Base-by-base conservation (phyloP, 2,797 vertebrate species). In the Sebastes melanostomus region DNA sequence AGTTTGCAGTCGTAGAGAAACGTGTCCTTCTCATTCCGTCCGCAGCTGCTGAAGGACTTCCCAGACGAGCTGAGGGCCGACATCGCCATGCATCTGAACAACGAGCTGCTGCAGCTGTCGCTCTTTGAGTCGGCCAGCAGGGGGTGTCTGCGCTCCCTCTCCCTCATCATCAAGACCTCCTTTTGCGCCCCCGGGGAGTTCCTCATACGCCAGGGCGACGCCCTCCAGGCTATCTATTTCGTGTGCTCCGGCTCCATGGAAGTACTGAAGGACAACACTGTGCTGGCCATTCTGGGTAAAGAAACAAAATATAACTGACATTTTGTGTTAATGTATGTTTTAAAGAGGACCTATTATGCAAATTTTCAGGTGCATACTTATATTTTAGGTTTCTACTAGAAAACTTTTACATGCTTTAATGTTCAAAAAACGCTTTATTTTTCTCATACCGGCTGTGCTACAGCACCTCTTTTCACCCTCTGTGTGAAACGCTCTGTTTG, bases 181-280 rank as follows among this genome's bases (percentile, higher is more conserved):
- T 99, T 99, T 91, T 98, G 98, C 34, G 98, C 98, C 62, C 98
- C 98, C 0, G 98, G 97, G 74, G 98, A 99, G 93, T 99, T 97
- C 91, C 97, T 99, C 62, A 96, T 99, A 34, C 97, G 98, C 27
- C 98, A 99, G 92, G 98, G 98, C 11, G 98, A 99, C 50, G 98
- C 98, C 54, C 94, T 99, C 71, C 98, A 98, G 91, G 98, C 98
- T 0, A 98, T 99, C 93, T 99, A 98, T 91, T 98, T 99, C 10
- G 98, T 99, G 1, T 99, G 98, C 94, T 99, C 98, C 0, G 98
- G 98, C 65, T 99, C 98, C 90, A 99, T 99, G 98, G 98, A 99
- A 90, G 98, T 99, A 8, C 95, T 99, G 58, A 98, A 98, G 92
- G 97, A 98, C 88, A 97, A 95, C 95, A 98, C 97, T 4, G 98